phyloP scores from a whole-genome alignment of 1,140 invertebrate genomes.

The Eumeta japonica region DNA sequence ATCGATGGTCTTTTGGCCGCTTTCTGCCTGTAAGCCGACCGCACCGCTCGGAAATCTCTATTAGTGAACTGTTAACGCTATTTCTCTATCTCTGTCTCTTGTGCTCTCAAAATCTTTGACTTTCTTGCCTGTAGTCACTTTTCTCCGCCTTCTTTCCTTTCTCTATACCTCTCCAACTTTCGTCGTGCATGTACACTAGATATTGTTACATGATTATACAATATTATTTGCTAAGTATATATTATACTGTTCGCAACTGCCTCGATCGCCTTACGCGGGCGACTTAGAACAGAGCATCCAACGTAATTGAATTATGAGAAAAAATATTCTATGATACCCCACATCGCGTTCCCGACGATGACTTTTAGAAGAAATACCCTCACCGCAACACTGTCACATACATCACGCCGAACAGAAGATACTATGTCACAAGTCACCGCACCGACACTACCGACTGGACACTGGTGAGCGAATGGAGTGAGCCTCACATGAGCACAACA shows the following conservation, averaged over 20 bases:
- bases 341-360: background rate
- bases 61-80: conserved; percentile 39
- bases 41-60: conserved; percentile 44
- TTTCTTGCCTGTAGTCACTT: conserved; percentile 50
- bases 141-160: conserved; percentile 44
- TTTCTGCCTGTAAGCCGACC: conserved; percentile 37
- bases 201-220: conserved; percentile 53
- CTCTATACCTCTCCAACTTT: conserved; percentile 49
- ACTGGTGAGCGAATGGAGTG: background rate
- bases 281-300: too few species aligned
- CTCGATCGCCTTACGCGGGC: background rate
- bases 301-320: too few species aligned
- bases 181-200: conserved; percentile 57
- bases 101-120: conserved; percentile 47
- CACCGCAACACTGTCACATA: conserved; percentile 46
- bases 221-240: conserved; percentile 44
- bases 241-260: conserved; percentile 33
- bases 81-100: conserved; percentile 44
- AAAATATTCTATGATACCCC: too few species aligned
- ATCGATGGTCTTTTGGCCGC: conserved; percentile 23
- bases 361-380: background rate
- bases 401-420: conserved; percentile 37
- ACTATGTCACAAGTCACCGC: conserved; percentile 35
- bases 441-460: conserved; percentile 22
- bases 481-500: conserved; percentile 43